A percentile compares a stretch with the other conserved stretches of the same genome.
These are phyloP conservation scores for Zootoca vivipara DNA, from an alignment of 2,113 vertebrate species.

Conservation along the genomic window DNA sequence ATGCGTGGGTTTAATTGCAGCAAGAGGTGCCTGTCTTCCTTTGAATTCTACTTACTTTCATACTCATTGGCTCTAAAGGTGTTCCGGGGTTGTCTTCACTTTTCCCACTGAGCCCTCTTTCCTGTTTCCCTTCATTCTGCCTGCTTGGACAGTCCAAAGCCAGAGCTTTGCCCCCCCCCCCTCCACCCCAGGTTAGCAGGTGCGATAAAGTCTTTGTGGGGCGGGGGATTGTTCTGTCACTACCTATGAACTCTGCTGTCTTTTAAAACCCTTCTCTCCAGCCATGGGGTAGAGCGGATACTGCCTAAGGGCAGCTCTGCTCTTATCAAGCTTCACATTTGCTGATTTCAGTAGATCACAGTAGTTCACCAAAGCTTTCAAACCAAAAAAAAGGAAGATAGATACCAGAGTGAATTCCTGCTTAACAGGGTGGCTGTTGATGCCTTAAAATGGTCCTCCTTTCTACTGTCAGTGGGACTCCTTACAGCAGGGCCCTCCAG, in stretches of 20 bases:
- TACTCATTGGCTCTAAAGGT: not conserved
- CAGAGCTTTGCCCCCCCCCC: slow-evolving; percentile 57
- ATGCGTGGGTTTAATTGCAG: not conserved
- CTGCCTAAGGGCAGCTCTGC: not conserved
- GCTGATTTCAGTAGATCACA: slow-evolving; percentile 57
- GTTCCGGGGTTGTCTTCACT: not conserved
- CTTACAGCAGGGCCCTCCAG: not conserved
- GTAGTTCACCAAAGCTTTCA: slow-evolving; percentile 31
- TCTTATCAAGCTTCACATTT: slow-evolving; percentile 1
- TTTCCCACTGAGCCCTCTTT: not conserved
- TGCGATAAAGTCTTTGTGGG: slow-evolving; percentile 17
- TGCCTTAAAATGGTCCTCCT: slow-evolving; percentile 52
- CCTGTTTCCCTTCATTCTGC: slow-evolving; percentile 44
- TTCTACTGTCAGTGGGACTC: not conserved
- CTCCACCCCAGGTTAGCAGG: slow-evolving; percentile 27
- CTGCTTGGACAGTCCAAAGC: slow-evolving; percentile 20
- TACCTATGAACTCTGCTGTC: not conserved
- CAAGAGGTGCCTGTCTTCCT: not conserved
- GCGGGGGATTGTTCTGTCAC: not conserved
- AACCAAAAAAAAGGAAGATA: slow-evolving; percentile 48
- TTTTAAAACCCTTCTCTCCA: not conserved
- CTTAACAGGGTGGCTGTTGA: slow-evolving; percentile 22
- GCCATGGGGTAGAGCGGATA: not conserved
- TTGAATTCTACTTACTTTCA: not conserved
- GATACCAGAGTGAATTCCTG: slow-evolving; percentile 1